Percentiles rank a stretch among this genome's conserved stretches.
These are phyloP conservation scores for Leptonema lineaticorne DNA, from an alignment of 1,140 invertebrate genomes.

Conservation along the genomic window DNA sequence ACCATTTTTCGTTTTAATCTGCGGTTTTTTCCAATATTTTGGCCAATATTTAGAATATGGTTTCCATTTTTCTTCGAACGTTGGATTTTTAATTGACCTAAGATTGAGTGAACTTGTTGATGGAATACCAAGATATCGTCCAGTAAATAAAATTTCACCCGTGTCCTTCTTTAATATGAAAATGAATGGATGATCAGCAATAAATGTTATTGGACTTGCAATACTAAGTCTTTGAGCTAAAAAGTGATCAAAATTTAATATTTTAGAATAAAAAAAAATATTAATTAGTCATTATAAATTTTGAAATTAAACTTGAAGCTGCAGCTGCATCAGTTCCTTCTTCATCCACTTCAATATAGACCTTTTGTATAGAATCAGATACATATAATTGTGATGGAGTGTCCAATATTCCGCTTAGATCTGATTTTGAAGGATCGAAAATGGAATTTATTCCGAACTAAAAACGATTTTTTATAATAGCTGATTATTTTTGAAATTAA, in stretches of 20 bases:
- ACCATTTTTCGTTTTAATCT: too few species aligned
- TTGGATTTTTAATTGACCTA: too few species aligned
- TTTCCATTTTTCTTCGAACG: too few species aligned
- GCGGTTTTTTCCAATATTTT: too few species aligned
- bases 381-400: conserved; percentile 51
- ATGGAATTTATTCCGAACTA: conserved; percentile 55
- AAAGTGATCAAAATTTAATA: not conserved
- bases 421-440: conserved; percentile 52
- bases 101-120: too few species aligned
- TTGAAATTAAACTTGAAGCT: conserved; percentile 59
- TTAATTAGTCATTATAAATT: not conserved
- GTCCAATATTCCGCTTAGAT: conserved; percentile 65
- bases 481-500: too few species aligned
- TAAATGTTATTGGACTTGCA: not conserved
- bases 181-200: not conserved
- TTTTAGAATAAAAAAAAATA: not conserved
- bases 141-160: not conserved
- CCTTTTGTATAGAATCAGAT: conserved; percentile 67
- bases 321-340: conserved; percentile 75
- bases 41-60: too few species aligned
- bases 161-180: not conserved
- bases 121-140: too few species aligned
- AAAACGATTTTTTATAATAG: conserved; percentile 27
- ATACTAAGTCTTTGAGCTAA: not conserved
- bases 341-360: conserved; percentile 73